Base-by-base conservation (phyloP, 2,113 vertebrate species). In the Esox niger region DNA sequence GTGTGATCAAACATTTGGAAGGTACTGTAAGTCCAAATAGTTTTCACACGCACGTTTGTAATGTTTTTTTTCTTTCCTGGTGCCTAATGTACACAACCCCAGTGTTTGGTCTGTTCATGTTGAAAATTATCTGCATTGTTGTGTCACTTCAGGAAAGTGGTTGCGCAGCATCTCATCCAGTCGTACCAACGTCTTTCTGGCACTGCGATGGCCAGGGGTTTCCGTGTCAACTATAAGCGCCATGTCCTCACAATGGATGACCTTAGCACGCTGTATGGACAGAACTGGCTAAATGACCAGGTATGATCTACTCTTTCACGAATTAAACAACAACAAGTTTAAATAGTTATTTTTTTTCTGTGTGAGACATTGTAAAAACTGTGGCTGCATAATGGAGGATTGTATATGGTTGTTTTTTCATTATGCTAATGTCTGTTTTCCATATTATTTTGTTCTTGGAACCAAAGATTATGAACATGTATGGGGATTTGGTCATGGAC, bases 231-330 rank as follows among this genome's bases (percentile, higher is more conserved):
- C 35, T 93, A 93, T 76, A 93, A 93, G 68, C 87, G 91, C 7
- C 92, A 93, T 3, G 91, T 93, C 66, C 84, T 93, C 60, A 92
- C 90, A 13, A 93, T 93, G 92, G 92, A 93, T 1, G 92, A 93
- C 71, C 83, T 93, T 59, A 88, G 89, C 69, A 93, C 92, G 0
- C 82, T 93, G 31, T 93, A 93, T 72, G 92, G 92, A 57, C 91
- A 92, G 66, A 93, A 93, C 80, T 93, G 92, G 92, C 91, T 93
- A 17, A 93, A 93, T 70, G 92, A 93, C 81, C 92, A 93, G 90
- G 92, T 21, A 49, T n/a, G n/a, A 6, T 63, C 6, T 15, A 11
- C 21, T 25, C 20, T n/a, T 35, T 33, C 8, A 23, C 32, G 4
- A 15, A n/a, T n/a, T n/a, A n/a, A n/a, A n/a, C n/a, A n/a, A n/a